Percentiles rank a stretch among this genome's conserved stretches.
Evolutionary conservation across 2,113 vertebrate species (phyloP).

Genomic region (Nyctereutes procyonoides): DNA sequence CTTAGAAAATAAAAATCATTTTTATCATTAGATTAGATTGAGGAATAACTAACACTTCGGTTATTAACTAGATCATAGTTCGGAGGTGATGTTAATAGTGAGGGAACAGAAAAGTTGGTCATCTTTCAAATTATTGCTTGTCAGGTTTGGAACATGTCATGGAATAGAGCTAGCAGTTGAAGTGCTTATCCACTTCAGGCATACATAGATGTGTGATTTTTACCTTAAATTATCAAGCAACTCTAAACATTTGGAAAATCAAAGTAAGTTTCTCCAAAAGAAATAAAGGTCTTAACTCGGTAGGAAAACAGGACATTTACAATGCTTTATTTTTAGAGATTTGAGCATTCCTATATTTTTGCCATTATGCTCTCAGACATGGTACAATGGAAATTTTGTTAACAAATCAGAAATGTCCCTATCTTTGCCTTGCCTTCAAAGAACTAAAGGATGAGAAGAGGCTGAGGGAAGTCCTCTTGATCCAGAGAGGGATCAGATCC

Average conservation of each 20-base stretch:
- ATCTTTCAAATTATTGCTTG: constrained; percentile 28
- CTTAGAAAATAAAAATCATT: not conserved
- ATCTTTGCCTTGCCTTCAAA: constrained; percentile 16
- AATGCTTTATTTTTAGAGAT: constrained; percentile 25
- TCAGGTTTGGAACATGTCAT: not conserved
- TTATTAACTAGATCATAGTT: constrained; percentile 7
- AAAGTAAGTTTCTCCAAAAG: constrained; percentile 52
- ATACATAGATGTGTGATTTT: not conserved
- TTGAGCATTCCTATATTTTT: not conserved
- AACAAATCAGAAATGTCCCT: not conserved
- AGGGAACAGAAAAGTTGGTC: not conserved
- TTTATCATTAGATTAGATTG: not conserved
- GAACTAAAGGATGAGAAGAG: not conserved
- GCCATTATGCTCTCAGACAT: not conserved
- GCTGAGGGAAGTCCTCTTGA: not conserved
- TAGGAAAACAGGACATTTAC: not conserved
- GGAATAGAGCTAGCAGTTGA: not conserved
- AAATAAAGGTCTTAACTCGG: not conserved
- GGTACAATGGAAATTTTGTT: not conserved
- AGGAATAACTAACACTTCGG: constrained; percentile 25
- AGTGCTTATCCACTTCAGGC: not conserved
- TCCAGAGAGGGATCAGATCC: not conserved
- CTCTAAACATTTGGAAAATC: constrained; percentile 45
- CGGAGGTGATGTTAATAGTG: not conserved
- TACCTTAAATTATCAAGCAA: constrained; percentile 45